Conservation (phyloP, 2,888 invertebrate species). For the Limnephilus lunatus region DNA sequence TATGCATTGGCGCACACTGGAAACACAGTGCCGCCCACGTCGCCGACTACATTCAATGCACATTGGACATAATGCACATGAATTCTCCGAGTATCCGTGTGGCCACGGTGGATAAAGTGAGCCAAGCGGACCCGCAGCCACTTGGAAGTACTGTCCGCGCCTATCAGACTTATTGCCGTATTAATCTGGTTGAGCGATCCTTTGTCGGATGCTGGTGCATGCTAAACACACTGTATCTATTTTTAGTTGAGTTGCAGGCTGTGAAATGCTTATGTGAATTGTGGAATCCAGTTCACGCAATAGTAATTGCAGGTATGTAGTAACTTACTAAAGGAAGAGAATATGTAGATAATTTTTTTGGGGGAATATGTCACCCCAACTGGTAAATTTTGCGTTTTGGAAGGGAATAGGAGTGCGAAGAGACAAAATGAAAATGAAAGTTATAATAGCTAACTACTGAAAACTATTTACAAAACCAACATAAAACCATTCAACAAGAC, state of each 20-base stretch:
- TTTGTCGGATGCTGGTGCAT: constrained; percentile 23
- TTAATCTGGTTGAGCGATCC: constrained; percentile 25
- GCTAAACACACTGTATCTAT: neutral
- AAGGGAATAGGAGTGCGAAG: neutral
- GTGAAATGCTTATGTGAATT: neutral
- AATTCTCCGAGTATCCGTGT: constrained; percentile 1
- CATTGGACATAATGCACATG: constrained; percentile 6
- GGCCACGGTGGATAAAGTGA: neutral
- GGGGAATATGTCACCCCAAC: too few relatives aligned
- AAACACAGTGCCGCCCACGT: constrained; percentile 64
- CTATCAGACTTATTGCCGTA: constrained; percentile 58
- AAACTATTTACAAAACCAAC: neutral
- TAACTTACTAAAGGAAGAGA: too few relatives aligned
- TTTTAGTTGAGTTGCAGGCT: neutral
- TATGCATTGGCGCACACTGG: constrained; percentile 57
- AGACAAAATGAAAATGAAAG: neutral
- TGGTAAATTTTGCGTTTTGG: neutral
- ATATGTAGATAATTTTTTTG: too few relatives aligned
- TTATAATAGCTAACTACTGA: neutral
- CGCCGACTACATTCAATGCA: constrained; percentile 60
- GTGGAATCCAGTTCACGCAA: neutral
- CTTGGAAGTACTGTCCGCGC: constrained; percentile 56
- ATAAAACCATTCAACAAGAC: too few relatives aligned
- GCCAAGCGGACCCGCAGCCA: neutral
- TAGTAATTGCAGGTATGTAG: too few relatives aligned